phyloP scores from a whole-genome alignment of 2,797 vertebrate species.

The Halcyon chelicuti region DNA sequence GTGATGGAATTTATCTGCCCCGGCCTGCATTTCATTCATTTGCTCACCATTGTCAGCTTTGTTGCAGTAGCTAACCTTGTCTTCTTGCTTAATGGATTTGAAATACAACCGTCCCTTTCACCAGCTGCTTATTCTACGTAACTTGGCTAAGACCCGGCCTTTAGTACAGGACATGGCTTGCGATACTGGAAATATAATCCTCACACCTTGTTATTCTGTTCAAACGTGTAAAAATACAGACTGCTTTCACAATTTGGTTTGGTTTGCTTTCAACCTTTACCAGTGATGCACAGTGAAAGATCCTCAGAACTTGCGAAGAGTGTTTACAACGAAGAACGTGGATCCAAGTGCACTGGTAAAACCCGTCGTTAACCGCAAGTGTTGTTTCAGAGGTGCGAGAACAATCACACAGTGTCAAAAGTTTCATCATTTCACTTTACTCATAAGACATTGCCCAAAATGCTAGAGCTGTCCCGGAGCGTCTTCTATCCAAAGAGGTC shows the following conservation, averaged over 20 bases:
- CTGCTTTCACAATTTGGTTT: background rate
- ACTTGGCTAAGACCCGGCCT: background rate
- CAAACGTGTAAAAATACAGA: background rate
- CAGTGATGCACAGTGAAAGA: background rate
- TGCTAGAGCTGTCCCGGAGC: background rate
- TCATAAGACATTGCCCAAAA: background rate
- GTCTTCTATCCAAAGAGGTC: background rate
- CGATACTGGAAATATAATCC: background rate
- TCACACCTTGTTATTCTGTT: background rate
- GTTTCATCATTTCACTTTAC: background rate
- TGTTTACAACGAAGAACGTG: background rate
- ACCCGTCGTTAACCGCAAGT: background rate
- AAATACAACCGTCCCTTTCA: background rate
- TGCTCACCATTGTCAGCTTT: background rate
- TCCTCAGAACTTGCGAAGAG: background rate
- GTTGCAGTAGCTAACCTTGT: background rate
- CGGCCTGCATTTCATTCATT: background rate
- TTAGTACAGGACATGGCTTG: background rate
- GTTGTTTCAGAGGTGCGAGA: background rate
- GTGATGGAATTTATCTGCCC: background rate
- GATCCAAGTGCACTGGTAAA: background rate
- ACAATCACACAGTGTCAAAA: background rate
- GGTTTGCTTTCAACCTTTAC: background rate
- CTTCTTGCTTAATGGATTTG: background rate
- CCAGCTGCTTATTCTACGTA: background rate